Conservation (phyloP, 2,113 vertebrate species). For the Pyxicephalus adspersus region DNA sequence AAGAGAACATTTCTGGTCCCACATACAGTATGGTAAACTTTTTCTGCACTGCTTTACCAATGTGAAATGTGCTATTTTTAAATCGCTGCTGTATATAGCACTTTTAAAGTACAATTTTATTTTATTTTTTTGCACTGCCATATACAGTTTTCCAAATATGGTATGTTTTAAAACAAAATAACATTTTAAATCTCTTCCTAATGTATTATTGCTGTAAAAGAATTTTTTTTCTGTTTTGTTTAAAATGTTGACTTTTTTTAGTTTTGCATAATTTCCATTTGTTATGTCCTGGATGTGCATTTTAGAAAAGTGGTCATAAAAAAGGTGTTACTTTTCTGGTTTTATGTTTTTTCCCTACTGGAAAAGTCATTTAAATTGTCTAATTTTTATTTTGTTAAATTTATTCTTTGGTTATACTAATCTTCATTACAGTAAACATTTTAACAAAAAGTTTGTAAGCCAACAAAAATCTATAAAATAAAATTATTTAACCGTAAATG, state of each 20-base stretch:
- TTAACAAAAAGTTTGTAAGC: conserved; percentile 63
- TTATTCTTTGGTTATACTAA: conserved; percentile 57
- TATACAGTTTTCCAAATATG: conserved; percentile 68
- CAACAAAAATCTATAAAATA: conserved; percentile 65
- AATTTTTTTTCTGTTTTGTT: conserved; percentile 59
- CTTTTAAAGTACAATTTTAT: conserved; percentile 67
- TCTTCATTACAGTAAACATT: conserved; percentile 61
- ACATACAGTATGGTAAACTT: conserved; percentile 10
- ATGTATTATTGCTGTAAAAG: conserved; percentile 70
- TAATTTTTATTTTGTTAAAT: conserved; percentile 20
- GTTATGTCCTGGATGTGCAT: conserved; percentile 60
- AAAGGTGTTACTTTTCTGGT: background rate
- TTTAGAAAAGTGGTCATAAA: conserved; percentile 59
- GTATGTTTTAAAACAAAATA: conserved; percentile 65
- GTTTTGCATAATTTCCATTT: conserved; percentile 46
- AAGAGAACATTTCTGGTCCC: conserved; percentile 17
- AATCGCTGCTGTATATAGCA: conserved; percentile 74
- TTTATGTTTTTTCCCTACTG: conserved; percentile 55
- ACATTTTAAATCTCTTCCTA: conserved; percentile 70
- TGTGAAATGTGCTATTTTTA: conserved; percentile 55
- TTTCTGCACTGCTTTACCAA: conserved; percentile 37
- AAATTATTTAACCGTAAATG: conserved; percentile 66
- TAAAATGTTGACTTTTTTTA: background rate
- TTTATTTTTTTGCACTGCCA: conserved; percentile 79
- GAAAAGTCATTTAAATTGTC: background rate